A percentile compares a stretch with the other conserved stretches of the same genome.
These are phyloP conservation scores for Xestia xanthographa DNA, from an alignment of 2,888 invertebrate genomes.

Conservation along the genomic window DNA sequence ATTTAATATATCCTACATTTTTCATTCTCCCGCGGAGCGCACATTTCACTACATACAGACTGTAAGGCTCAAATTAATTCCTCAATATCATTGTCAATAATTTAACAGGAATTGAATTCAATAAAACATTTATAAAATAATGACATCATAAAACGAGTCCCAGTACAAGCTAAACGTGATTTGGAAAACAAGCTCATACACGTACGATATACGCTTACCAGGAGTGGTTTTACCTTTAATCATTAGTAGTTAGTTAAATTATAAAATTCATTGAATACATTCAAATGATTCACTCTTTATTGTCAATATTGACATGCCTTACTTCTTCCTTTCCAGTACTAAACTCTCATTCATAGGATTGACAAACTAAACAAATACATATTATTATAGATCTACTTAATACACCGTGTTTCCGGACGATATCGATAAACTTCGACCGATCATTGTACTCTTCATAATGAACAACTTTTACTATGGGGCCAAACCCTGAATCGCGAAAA, in stretches of 20 bases:
- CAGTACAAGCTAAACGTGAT: constrained; percentile 3
- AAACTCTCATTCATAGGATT: background rate
- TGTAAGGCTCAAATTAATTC: constrained; percentile 54
- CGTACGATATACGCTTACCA: background rate
- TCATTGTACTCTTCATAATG: too few relatives aligned
- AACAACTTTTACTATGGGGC: too few relatives aligned
- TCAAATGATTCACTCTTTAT: background rate
- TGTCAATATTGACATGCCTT: background rate
- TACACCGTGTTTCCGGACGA: background rate
- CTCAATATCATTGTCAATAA: constrained; percentile 14
- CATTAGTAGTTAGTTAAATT: background rate
- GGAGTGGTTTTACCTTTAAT: constrained; percentile 16
- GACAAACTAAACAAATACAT: constrained; percentile 21
- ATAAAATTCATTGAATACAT: background rate
- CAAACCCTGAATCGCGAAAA: too few relatives aligned
- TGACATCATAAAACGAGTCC: background rate
- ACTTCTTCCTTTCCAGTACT: background rate
- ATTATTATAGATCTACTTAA: constrained; percentile 10
- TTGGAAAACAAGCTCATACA: background rate
- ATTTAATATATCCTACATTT: constrained; percentile 6
- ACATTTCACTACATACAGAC: constrained; percentile 33
- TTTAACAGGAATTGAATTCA: constrained; percentile 1
- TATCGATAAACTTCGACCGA: too few relatives aligned
- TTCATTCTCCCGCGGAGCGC: background rate
- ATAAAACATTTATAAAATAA: constrained; percentile 11